phyloP scores from a whole-genome alignment of 2,888 invertebrate genomes.

The Galerucella pusilla region DNA sequence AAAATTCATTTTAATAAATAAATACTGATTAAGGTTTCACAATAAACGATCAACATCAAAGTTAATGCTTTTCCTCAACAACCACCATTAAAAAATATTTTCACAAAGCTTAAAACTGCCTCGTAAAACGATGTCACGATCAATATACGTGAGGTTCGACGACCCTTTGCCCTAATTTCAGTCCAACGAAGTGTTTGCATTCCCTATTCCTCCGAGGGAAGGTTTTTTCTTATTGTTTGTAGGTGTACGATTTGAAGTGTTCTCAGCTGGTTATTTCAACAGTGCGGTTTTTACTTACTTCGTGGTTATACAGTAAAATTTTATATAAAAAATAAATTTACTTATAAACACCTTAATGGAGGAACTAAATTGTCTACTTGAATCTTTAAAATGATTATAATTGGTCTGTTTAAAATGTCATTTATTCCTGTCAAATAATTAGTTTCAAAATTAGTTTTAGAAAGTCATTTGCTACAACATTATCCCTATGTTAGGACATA shows the following conservation, averaged over 20 bases:
- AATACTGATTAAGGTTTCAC: too few relatives aligned
- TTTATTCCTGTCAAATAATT: too few relatives aligned
- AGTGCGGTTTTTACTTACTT: neutral
- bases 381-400: too few relatives aligned
- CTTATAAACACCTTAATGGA: neutral
- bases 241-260: neutral
- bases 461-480: too few relatives aligned
- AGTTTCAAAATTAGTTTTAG: too few relatives aligned
- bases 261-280: neutral
- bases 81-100: neutral
- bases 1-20: too few relatives aligned
- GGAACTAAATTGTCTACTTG: neutral
- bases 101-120: constrained; percentile 28
- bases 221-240: constrained; percentile 19
- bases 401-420: too few relatives aligned
- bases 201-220: constrained; percentile 18
- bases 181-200: constrained; percentile 24
- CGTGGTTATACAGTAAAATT: neutral
- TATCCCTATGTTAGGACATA: too few relatives aligned
- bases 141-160: constrained; percentile 39
- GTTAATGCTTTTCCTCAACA: neutral
- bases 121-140: constrained; percentile 34
- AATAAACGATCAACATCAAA: neutral
- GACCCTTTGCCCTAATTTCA: constrained; percentile 35
- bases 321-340: neutral